Evolutionary conservation across 2,797 vertebrate species (phyloP).

Genomic region (Hydrolagus colliei): DNA sequence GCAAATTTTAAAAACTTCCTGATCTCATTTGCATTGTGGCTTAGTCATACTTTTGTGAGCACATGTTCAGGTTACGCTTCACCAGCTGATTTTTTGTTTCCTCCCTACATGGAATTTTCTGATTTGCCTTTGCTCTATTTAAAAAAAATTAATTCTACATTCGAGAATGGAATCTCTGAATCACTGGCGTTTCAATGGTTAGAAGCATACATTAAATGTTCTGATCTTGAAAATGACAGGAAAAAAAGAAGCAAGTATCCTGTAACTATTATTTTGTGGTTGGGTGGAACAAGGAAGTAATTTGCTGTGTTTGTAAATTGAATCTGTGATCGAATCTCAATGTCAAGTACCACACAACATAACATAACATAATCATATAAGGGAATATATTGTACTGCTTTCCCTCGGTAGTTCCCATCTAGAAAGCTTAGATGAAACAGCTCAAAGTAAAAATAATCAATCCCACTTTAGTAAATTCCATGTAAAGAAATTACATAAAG

Average conservation of each 20-base stretch:
- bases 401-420: background rate
- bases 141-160: too few relatives aligned
- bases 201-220: too few relatives aligned
- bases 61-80: conserved; percentile 1
- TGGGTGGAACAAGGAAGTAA: background rate
- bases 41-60: conserved; percentile 9
- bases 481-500: too few relatives aligned
- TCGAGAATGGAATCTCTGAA: too few relatives aligned
- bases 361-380: background rate
- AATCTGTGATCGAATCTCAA: background rate
- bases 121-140: too few relatives aligned
- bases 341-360: background rate
- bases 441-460: background rate
- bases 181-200: too few relatives aligned
- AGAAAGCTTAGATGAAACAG: background rate
- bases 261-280: background rate
- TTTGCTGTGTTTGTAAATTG: background rate
- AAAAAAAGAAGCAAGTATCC: background rate
- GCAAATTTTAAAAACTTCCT: too few relatives aligned
- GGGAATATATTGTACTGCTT: background rate
- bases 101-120: too few relatives aligned
- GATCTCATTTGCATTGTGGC: too few relatives aligned
- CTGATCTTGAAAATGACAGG: too few relatives aligned
- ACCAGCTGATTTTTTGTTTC: background rate
- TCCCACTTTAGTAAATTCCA: too few relatives aligned